These are phyloP conservation scores for Macrobrachium rosenbergii DNA, from an alignment of 1,140 invertebrate genomes.

Conservation along the genomic window DNA sequence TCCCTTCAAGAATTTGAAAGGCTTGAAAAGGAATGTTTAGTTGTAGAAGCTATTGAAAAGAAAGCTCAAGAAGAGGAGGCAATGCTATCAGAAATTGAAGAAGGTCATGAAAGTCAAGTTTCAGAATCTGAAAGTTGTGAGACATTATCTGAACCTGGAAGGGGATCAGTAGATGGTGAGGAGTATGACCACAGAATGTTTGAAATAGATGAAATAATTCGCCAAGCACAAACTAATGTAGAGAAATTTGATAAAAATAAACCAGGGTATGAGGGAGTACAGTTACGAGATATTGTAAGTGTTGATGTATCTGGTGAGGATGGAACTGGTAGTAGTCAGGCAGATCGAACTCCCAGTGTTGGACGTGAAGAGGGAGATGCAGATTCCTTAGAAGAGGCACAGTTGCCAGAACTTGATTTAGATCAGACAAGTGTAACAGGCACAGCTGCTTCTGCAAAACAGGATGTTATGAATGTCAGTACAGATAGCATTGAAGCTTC, in stretches of 20 bases:
- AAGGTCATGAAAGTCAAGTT: constrained; percentile 77
- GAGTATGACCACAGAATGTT: constrained; percentile 81
- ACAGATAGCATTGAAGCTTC: constrained; percentile 56
- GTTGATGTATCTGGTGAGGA: constrained; percentile 67
- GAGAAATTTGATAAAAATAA: constrained; percentile 74
- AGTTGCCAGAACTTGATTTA: constrained; percentile 50
- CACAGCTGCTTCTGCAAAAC: constrained; percentile 12
- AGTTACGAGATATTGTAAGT: constrained; percentile 69
- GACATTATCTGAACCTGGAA: constrained; percentile 74
- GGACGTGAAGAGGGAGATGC: constrained; percentile 62
- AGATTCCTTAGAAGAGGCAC: constrained; percentile 65
- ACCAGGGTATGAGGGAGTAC: constrained; percentile 56
- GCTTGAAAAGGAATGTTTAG: constrained; percentile 87
- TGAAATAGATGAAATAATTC: constrained; percentile 82
- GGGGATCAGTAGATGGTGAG: constrained; percentile 73
- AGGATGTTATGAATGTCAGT: constrained; percentile 49
- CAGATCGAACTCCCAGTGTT: constrained; percentile 63
- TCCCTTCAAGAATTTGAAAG: constrained; percentile 96
- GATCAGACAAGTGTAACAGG: constrained; percentile 24
- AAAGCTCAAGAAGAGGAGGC: constrained; percentile 86
- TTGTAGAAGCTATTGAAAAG: constrained; percentile 85
- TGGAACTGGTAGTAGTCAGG: constrained; percentile 43
- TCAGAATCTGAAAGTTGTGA: constrained; percentile 80
- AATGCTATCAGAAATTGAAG: constrained; percentile 81
- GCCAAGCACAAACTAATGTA: constrained; percentile 79